phyloP scores from a whole-genome alignment of 2,113 vertebrate species.

The Hemiscyllium ocellatum region DNA sequence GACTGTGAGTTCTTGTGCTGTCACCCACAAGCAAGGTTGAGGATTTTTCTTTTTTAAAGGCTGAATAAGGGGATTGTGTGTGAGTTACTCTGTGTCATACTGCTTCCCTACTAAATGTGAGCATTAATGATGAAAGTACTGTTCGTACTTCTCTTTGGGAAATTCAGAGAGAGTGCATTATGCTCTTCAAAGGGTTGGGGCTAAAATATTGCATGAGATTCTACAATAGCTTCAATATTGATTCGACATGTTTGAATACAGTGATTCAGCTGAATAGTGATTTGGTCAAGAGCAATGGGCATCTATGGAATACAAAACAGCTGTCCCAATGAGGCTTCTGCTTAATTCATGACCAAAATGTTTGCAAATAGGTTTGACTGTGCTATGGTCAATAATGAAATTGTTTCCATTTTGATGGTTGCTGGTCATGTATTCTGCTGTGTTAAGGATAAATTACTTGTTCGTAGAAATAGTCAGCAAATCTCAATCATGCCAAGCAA shows the following conservation, averaged over 20 bases:
- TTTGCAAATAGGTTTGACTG: background rate
- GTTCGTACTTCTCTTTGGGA: conserved; percentile 69
- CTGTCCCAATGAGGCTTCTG: background rate
- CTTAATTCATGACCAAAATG: background rate
- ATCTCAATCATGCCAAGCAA: background rate
- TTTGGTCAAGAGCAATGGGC: background rate
- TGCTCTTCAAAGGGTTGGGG: conserved; percentile 67
- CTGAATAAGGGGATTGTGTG: conserved; percentile 77
- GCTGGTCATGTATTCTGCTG: background rate
- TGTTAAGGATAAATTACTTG: background rate
- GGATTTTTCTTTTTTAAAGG: conserved; percentile 72
- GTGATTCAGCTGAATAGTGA: background rate
- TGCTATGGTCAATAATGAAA: background rate
- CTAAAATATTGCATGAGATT: background rate
- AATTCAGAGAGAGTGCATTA: conserved; percentile 64
- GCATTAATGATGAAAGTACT: conserved; percentile 66
- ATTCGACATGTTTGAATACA: background rate
- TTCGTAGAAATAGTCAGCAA: background rate
- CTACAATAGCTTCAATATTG: background rate
- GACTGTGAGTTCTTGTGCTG: conserved; percentile 86
- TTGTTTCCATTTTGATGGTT: background rate
- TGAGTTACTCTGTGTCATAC: conserved; percentile 71
- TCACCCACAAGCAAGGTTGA: conserved; percentile 84
- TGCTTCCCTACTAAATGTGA: conserved; percentile 64
- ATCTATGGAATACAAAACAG: background rate